These are phyloP conservation scores for Synaphobranchus kaupii DNA, from an alignment of 2,797 vertebrate genomes.

Conservation along the genomic window DNA sequence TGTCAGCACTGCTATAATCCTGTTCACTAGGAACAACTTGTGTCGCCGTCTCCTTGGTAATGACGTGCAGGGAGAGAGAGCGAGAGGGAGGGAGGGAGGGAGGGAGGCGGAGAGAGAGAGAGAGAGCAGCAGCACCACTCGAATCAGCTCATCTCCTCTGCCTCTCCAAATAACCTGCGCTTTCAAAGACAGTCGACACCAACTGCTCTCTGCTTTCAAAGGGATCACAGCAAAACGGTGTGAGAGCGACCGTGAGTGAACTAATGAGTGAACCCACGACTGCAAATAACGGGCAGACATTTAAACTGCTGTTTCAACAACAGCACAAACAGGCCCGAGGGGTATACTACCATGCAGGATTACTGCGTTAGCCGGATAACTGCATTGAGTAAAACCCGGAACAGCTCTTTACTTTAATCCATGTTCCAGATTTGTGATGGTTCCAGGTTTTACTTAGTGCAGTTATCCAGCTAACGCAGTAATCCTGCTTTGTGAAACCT, in stretches of 20 bases:
- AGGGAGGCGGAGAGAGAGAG: neutral
- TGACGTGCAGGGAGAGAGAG: neutral
- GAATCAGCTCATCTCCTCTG: neutral
- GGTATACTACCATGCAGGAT: too few species aligned
- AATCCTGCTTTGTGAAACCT: too few species aligned
- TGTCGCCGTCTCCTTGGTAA: neutral
- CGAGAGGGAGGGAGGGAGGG: too few species aligned
- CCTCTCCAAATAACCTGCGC: neutral
- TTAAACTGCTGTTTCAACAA: too few species aligned
- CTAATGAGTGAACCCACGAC: neutral
- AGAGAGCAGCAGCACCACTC: neutral
- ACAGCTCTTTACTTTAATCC: too few species aligned
- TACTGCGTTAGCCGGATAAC: too few species aligned
- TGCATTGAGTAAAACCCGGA: too few species aligned
- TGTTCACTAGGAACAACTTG: neutral
- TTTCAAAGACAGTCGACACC: neutral
- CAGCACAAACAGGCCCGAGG: neutral
- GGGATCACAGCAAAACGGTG: neutral
- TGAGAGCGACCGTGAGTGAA: neutral
- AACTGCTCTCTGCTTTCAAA: neutral
- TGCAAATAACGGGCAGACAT: too few species aligned
- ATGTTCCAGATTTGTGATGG: too few species aligned
- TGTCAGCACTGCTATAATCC: neutral
- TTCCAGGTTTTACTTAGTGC: too few species aligned
- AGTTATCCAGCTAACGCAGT: too few species aligned